These are phyloP conservation scores for Amazonetta brasiliensis DNA, from an alignment of 2,797 vertebrate genomes.

Conservation along the genomic window DNA sequence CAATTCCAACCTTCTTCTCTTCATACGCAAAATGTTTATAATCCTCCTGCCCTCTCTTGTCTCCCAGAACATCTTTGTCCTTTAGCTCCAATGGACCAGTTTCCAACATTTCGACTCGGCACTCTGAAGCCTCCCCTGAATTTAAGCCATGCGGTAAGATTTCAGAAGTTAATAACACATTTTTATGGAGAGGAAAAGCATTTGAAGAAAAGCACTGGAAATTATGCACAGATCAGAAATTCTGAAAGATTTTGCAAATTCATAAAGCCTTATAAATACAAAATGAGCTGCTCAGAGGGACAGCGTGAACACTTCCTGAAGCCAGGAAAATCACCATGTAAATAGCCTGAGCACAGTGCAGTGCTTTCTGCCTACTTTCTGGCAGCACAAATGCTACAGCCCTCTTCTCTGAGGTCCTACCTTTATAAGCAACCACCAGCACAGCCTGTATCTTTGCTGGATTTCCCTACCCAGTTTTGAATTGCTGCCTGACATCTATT, in stretches of 20 bases:
- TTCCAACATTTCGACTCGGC: neutral
- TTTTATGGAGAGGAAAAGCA: constrained; percentile 43
- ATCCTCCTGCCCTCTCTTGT: neutral
- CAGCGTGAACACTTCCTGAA: neutral
- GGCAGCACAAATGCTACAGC: neutral
- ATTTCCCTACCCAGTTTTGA: constrained; percentile 2
- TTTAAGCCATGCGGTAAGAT: neutral
- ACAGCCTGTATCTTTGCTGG: neutral
- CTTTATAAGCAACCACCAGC: neutral
- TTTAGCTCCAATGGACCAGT: neutral
- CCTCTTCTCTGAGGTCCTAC: neutral
- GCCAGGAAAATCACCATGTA: constrained; percentile 3
- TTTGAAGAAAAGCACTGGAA: neutral
- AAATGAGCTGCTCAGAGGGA: constrained; percentile 16
- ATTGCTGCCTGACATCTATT: neutral
- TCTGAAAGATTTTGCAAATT: constrained; percentile 40
- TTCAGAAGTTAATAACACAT: constrained; percentile 40
- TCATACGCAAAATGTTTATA: neutral
- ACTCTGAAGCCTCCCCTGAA: neutral
- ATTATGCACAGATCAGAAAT: constrained; percentile 19
- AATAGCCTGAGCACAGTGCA: neutral
- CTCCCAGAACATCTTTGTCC: neutral
- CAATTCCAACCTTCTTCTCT: neutral
- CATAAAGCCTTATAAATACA: constrained; percentile 44
- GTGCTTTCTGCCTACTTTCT: neutral